phyloP scores from a whole-genome alignment of 2,888 invertebrate genomes.

The Nephrotoma guestfalica region DNA sequence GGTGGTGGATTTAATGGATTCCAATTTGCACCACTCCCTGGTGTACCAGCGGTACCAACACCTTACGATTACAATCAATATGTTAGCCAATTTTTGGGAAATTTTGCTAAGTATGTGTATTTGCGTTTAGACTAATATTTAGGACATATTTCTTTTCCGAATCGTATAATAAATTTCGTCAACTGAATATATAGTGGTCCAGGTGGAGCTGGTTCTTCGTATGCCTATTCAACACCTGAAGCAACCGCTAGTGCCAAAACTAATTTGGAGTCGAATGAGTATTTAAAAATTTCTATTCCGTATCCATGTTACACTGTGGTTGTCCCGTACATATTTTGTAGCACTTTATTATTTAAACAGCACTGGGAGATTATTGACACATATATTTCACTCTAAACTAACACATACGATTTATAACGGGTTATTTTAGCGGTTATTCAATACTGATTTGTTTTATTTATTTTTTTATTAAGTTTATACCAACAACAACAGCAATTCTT shows the following conservation, averaged over 20 bases:
- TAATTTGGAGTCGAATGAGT: conserved; percentile 8
- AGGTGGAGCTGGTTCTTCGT: background rate
- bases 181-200: conserved; percentile 1
- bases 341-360: background rate
- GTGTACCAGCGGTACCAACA: conserved; percentile 7
- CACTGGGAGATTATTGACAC: background rate
- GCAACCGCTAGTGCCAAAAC: conserved; percentile 7
- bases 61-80: conserved; percentile 8
- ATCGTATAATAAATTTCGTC: background rate
- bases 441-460: background rate
- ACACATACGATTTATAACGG: background rate
- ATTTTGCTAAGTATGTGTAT: conserved; percentile 11
- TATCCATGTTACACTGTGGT: background rate
- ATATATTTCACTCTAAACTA: background rate
- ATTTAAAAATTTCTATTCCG: background rate
- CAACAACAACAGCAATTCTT: conserved; percentile 22
- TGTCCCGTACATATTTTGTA: background rate
- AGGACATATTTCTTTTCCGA: background rate
- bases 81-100: conserved; percentile 11
- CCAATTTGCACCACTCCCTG: conserved; percentile 4
- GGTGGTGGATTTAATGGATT: conserved; percentile 7
- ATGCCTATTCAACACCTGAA: conserved; percentile 9
- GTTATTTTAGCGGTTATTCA: background rate
- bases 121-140: background rate
- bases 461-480: conserved; percentile 14